Conservation (phyloP, 2,797 vertebrate genomes). For the Tokudaia muenninki region DNA sequence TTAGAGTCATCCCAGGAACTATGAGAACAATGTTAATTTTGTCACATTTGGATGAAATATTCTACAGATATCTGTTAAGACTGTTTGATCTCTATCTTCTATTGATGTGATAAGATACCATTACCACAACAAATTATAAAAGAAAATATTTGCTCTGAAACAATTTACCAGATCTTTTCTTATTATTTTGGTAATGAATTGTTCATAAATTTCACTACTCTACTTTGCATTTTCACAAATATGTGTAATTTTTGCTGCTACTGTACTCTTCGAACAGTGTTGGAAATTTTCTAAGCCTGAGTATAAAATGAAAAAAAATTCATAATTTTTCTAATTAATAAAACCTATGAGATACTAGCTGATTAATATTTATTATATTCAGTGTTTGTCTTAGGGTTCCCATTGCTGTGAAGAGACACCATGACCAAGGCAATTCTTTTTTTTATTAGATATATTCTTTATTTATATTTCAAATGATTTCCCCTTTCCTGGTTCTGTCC, state of each 20-base stretch:
- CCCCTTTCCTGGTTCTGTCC: no score
- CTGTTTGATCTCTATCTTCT: neutral
- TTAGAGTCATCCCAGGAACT: neutral
- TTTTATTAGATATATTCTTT: no score
- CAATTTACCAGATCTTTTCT: neutral
- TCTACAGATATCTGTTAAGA: neutral
- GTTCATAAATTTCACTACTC: conserved; percentile 11
- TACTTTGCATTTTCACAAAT: neutral
- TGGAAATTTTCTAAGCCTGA: neutral
- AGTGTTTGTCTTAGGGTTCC: neutral
- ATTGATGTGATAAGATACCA: neutral
- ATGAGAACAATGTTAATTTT: neutral
- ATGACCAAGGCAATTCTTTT: neutral
- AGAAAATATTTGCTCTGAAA: neutral
- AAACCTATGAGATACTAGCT: neutral
- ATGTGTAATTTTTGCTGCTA: neutral
- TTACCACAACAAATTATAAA: no score
- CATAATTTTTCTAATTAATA: neutral
- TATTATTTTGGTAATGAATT: conserved; percentile 21
- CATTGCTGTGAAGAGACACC: neutral
- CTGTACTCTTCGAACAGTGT: neutral
- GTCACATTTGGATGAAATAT: neutral
- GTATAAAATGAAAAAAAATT: neutral
- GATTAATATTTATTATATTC: neutral
- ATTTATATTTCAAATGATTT: no score